These are phyloP conservation scores for Tolmerus cingulatus DNA, from an alignment of 2,888 invertebrate genomes.

Conservation along the genomic window DNA sequence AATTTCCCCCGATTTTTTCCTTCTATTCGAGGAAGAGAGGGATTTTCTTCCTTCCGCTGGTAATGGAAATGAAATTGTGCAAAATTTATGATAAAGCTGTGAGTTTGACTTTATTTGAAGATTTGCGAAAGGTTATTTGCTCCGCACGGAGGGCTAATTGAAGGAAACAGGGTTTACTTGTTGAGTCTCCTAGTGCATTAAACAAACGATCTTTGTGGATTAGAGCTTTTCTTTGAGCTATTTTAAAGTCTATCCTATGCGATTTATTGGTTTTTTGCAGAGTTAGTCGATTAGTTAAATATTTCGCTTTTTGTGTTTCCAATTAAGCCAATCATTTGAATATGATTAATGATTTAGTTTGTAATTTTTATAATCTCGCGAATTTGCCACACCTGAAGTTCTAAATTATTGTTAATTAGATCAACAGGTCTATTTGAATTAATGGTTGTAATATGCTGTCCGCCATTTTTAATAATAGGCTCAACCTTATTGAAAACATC, in stretches of 20 bases:
- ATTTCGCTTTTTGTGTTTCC: too few species aligned
- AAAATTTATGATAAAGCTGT: constrained; percentile 24
- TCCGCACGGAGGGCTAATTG: not conserved
- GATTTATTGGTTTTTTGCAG: not conserved
- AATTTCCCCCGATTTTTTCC: not conserved
- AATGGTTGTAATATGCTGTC: too few species aligned
- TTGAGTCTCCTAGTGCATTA: not conserved
- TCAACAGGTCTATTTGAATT: too few species aligned
- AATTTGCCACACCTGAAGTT: too few species aligned
- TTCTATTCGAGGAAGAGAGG: not conserved
- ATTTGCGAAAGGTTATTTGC: not conserved
- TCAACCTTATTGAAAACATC: too few species aligned
- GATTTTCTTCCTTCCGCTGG: not conserved
- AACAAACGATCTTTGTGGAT: not conserved
- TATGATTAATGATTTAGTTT: too few species aligned
- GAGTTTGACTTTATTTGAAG: constrained; percentile 14
- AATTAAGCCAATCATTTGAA: too few species aligned
- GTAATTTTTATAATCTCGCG: too few species aligned
- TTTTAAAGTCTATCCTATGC: not conserved
- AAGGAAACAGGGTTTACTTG: not conserved
- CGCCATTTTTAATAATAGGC: too few species aligned
- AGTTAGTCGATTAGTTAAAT: not conserved
- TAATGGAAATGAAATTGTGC: constrained; percentile 25
- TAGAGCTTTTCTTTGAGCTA: not conserved
- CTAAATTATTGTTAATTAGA: too few species aligned